Evolutionary conservation across 2,888 invertebrate species (phyloP).

Genomic region (Eupithecia centaureata): DNA sequence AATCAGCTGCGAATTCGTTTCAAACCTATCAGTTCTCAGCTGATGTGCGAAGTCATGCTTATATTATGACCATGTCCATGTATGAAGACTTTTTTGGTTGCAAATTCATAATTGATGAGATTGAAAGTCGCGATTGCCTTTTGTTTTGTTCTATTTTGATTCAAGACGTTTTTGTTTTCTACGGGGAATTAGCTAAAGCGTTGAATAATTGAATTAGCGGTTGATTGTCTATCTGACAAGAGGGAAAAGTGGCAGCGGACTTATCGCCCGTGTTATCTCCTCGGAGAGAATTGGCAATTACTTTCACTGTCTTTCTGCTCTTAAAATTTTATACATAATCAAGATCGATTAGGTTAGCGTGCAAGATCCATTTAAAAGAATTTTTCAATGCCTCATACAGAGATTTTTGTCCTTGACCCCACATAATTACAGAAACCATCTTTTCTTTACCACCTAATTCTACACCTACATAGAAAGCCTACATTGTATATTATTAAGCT

Average conservation of each 20-base stretch:
- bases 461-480: slow-evolving; percentile 37
- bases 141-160: slow-evolving; percentile 46
- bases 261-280: slow-evolving; percentile 66
- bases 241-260: slow-evolving; percentile 62
- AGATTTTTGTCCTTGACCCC: background rate
- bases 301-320: slow-evolving; percentile 67
- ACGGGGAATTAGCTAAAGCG: slow-evolving; percentile 53
- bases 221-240: slow-evolving; percentile 65
- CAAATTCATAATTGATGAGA: slow-evolving; percentile 39
- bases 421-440: background rate
- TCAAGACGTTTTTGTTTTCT: slow-evolving; percentile 49
- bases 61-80: slow-evolving; percentile 6
- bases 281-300: slow-evolving; percentile 63
- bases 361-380: background rate
- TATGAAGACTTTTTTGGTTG: background rate
- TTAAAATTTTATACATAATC: slow-evolving; percentile 48
- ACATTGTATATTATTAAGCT: background rate
- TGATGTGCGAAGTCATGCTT: slow-evolving; percentile 37
- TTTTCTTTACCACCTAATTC: background rate
- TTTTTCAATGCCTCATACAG: background rate
- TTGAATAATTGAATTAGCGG: slow-evolving; percentile 65
- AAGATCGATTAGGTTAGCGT: background rate
- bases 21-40: background rate
- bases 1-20: slow-evolving; percentile 1
- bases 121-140: slow-evolving; percentile 35